Base-by-base conservation (phyloP, 2,888 invertebrate genomes). In the Aphodius sticticus region DNA sequence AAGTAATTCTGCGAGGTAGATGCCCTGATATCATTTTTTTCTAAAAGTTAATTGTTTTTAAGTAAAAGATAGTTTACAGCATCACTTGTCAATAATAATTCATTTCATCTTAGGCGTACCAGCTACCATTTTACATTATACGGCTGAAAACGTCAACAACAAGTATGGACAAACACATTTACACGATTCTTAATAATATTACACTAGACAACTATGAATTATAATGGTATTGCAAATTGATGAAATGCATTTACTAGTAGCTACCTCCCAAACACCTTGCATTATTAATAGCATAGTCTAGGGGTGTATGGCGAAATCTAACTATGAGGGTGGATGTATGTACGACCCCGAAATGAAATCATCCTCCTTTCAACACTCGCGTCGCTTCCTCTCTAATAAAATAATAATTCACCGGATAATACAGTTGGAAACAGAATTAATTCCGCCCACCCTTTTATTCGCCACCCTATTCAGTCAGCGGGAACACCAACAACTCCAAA, bases 381-480 rank as follows among this genome's bases (percentile, higher is more conserved):
- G 78, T 69, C 74, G 76, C 69, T 75, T 78, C 70, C 78, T 78
- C 78, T 76, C 78, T 83, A 83, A 84, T 84, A 83, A 83, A 84
- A 84, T 84, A 84, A 83, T 83, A 84, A 83, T 84, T 84, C 83
- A 76, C 80, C 81, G 81, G 82, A 83, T 83, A 83, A 83, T 82
- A 80, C 83, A 81, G 82, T 79, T 77, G 82, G 79, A 83, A 84
- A 83, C 81, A 81, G 83, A 83, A 84, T 84, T 84, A 82, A 83
- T 84, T 84, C 83, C 84, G 80, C 83, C 84, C 83, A 83, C 84
- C 84, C 84, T 82, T 82, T 80, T 70, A 76, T 79, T 15, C 78
- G 76, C 76, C 79, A 79, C 76, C 83, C 82, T 82, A 75, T 78
- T 70, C 70, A 15, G 70, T 78, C 79, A 77, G 81, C 82, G 82